Evolutionary conservation across 2,888 invertebrate genomes (phyloP).

Genomic region (Acrobasis suavella): DNA sequence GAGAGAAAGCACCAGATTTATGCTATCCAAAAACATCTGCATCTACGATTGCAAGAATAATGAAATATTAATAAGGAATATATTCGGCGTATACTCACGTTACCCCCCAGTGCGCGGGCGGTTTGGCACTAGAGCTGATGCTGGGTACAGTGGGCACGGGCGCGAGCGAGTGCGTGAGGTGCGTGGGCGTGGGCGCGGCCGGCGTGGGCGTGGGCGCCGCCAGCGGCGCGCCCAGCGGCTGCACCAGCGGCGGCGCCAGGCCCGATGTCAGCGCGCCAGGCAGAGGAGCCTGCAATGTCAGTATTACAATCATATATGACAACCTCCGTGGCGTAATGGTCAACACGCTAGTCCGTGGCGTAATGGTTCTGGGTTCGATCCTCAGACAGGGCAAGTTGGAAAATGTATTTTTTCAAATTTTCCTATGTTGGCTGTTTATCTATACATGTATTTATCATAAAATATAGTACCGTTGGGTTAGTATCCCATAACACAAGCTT

Average conservation of each 20-base stretch:
- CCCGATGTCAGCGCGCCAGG: conserved; percentile 61
- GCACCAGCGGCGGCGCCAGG: conserved; percentile 60
- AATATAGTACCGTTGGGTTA: no score
- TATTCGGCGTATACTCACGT: conserved; percentile 63
- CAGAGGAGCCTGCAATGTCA: conserved; percentile 38
- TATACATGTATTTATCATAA: no score
- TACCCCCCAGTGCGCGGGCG: conserved; percentile 80
- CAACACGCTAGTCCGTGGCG: no score
- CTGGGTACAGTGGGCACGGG: conserved; percentile 78
- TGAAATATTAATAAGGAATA: neutral
- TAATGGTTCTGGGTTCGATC: no score
- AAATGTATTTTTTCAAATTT: no score
- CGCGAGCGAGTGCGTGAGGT: conserved; percentile 75
- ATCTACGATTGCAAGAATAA: no score
- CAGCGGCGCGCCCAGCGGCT: conserved; percentile 67
- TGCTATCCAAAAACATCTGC: no score
- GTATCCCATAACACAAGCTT: neutral
- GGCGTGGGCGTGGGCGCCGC: conserved; percentile 73
- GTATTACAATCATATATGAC: neutral
- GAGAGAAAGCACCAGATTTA: no score
- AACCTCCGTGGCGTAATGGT: no score
- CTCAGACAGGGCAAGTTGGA: no score
- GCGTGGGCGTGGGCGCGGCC: conserved; percentile 65
- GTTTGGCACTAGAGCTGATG: conserved; percentile 75
- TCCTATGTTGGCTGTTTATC: no score